Base-by-base conservation (phyloP, 2,113 vertebrate species). In the Dromas ardeola region DNA sequence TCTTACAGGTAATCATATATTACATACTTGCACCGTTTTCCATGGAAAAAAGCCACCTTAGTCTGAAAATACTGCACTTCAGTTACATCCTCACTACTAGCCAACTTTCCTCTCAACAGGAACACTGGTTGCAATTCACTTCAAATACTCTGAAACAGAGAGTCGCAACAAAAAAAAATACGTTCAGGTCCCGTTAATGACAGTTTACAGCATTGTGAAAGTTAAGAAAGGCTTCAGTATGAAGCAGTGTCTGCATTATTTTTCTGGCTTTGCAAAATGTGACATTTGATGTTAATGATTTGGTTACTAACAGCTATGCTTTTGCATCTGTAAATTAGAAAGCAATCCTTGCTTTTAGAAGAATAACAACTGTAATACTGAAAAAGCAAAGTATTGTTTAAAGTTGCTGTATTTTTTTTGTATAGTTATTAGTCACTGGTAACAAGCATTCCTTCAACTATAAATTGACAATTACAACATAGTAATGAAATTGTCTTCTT, bases 11-110 rank as follows among this genome's bases (percentile, higher is more conserved):
- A 86, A 83, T 73, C 72, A 94, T 59, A 80, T 82, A 67, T n/a
- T 53, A 32, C 16, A 30, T 18, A 58, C 7, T 45, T 77, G 14
- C 25, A 79, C 3, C 0, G 1, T 13, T 93, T 86, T 47, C 58
- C 32, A 43, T 19, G 38, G 25, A 15, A 67, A 80, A 82, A 6
- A 0, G 0, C 3, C 67, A 81, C 27, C 9, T 65, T 65, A 32
- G 4, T 52, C 40, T 72, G 34, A 88, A 95, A 90, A 69, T 36
- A 26, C 7, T 42, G 52, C 4, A 27, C 17, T 74, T 66, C 47
- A 29, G 38, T 74, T 88, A 56, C 40, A 56, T 72, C 67, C 13
- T 65, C 19, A 7, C 18, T 63, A 34, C 19, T 14, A 81, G 77
- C 21, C 63, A 83, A 9, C 40, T 79, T 76, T 52, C 43, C 40